Percentiles rank a stretch among this genome's conserved stretches.
Conservation (phyloP, 2,888 invertebrate species). For the Pteria penguin region DNA sequence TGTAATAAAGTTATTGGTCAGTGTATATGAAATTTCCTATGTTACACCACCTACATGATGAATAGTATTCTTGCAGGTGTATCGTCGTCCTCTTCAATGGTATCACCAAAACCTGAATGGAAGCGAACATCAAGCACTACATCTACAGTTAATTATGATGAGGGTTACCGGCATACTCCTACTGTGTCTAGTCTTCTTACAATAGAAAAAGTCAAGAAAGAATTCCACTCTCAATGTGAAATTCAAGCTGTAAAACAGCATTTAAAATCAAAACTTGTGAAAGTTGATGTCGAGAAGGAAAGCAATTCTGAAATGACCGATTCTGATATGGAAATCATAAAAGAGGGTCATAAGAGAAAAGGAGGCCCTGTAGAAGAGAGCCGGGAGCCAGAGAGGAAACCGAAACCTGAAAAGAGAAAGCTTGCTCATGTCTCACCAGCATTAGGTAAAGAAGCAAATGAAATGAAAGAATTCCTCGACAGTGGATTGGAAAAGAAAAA, state of each 20-base stretch:
- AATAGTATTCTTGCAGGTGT: no score
- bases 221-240: conserved; percentile 30
- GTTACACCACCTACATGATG: no score
- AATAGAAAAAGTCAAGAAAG: conserved; percentile 25
- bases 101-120: no score
- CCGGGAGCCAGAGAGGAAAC: neutral
- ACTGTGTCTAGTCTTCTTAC: conserved; percentile 27
- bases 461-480: conserved; percentile 33
- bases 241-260: conserved; percentile 15
- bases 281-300: neutral
- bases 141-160: conserved; percentile 17
- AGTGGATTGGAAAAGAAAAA: conserved; percentile 11
- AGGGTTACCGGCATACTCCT: conserved; percentile 20
- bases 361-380: neutral
- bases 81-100: no score
- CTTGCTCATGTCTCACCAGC: neutral
- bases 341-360: neutral
- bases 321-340: neutral
- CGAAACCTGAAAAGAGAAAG: neutral
- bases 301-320: neutral
- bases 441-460: neutral
- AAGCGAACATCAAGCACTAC: no score
- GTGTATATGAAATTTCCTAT: no score
- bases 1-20: no score
- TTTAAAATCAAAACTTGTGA: neutral